Evolutionary conservation across 2,888 invertebrate species (phyloP), one percentile per base, ranked within the genome.

Genomic region (Mayetiola destructor): DNA sequence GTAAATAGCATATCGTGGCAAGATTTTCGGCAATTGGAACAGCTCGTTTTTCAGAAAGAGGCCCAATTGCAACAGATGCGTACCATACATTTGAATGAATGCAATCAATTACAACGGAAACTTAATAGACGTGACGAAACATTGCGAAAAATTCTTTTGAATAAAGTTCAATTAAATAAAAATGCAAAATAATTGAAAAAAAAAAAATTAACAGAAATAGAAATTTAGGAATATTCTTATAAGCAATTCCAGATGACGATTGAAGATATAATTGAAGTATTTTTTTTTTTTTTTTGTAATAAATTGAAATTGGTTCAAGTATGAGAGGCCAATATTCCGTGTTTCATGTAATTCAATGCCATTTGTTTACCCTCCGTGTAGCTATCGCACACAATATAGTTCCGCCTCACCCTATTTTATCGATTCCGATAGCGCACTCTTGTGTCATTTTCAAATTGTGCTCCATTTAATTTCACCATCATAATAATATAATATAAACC

Each of bases 61-160:
- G 66, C 70, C 0, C 70, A 72, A 58, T 64, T 73, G 32, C 68
- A 67, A 6, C 70, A 69, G 1, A 58, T 73, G 27, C 70, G 71
- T 21, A 60, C 64, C 1, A 65, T 69, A 1, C 68, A 70, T 58
- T 53, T 65, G 18, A 66, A 68, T 48, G 72, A 73, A 60, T 62
- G 72, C 59, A 68, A 68, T 1, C 68, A 67, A 59, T 55, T 71
- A 59, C 63, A 66, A 3, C 62, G 66, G 14, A 71, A 69, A 57
- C 61, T 73, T n/a, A 62, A 66, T 42, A 72, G 73, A 56, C 69
- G 69, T 53, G 73, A 73, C 20, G 70, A 72, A 5, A 73, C 69
- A 0, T 70, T 73, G 16, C 64, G 63, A 27, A 69, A 66, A 57
- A 65, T 73, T 32, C 61, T 73, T 14, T 21, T 53, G 9, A 30